Evolutionary conservation across 2,797 vertebrate genomes (phyloP).

Genomic region (Pampus argenteus): DNA sequence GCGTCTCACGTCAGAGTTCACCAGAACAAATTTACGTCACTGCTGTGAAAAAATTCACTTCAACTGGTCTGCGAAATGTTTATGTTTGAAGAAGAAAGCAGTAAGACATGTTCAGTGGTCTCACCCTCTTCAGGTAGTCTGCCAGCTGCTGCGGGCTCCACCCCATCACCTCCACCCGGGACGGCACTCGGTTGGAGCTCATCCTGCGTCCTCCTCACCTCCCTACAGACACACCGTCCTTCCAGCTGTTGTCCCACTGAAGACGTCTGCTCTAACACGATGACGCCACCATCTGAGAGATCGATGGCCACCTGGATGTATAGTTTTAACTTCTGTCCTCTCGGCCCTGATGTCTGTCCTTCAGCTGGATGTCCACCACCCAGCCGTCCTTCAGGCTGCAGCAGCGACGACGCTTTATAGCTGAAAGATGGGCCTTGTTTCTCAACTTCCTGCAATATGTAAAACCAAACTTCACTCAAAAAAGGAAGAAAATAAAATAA

Average conservation of each 20-base stretch:
- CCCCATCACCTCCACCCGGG: slow-evolving; percentile 76
- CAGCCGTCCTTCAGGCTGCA: background rate
- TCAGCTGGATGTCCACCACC: background rate
- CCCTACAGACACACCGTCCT: background rate
- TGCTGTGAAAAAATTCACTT: no score
- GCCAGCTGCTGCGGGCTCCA: slow-evolving; percentile 81
- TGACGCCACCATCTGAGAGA: slow-evolving; percentile 3
- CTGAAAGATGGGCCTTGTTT: background rate
- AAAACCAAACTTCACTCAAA: slow-evolving; percentile 16
- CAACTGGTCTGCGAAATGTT: no score
- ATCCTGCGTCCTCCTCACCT: slow-evolving; percentile 54
- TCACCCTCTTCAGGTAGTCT: slow-evolving; percentile 83
- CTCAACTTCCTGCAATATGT: slow-evolving; percentile 7
- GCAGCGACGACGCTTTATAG: background rate
- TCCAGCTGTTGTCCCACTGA: background rate
- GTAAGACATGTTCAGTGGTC: slow-evolving; percentile 8
- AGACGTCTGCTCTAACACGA: background rate
- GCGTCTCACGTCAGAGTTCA: no score
- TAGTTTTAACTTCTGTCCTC: background rate
- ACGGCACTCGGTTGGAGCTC: slow-evolving; percentile 73
- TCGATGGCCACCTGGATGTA: background rate
- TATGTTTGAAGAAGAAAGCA: background rate
- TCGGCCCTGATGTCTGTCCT: background rate
- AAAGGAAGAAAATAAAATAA: slow-evolving; percentile 9
- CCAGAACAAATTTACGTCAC: no score